Percentiles rank a stretch among this genome's conserved stretches.
phyloP scores from a whole-genome alignment of 1,140 invertebrate genomes.

The Apis florea region DNA sequence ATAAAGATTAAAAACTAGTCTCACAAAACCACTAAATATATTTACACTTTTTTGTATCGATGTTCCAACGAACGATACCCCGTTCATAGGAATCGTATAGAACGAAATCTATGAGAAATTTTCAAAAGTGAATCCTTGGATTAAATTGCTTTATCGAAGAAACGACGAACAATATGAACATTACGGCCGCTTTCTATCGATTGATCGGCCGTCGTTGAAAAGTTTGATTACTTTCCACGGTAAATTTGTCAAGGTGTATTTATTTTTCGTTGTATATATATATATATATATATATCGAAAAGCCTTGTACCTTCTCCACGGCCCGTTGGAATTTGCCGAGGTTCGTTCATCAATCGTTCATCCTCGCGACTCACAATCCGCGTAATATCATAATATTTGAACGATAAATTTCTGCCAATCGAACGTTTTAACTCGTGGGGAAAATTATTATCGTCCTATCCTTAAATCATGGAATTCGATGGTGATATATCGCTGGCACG shows the following conservation, averaged over 20 bases:
- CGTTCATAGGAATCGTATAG: too few relatives aligned
- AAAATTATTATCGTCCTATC: conserved; percentile 6
- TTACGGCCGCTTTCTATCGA: background rate
- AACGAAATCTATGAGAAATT: too few relatives aligned
- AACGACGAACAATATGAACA: background rate
- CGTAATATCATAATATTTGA: conserved; percentile 16
- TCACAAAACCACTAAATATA: too few relatives aligned
- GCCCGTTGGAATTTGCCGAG: background rate
- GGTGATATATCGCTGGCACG: too few relatives aligned
- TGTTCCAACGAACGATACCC: too few relatives aligned
- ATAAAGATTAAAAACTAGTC: too few relatives aligned
- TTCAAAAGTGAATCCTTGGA: background rate
- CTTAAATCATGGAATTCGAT: background rate
- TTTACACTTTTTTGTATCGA: too few relatives aligned
- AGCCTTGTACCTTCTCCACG: background rate
- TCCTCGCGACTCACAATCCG: background rate
- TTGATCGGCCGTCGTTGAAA: background rate
- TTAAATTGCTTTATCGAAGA: background rate
- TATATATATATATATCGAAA: too few relatives aligned
- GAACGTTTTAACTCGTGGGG: background rate
- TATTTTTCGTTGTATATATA: background rate
- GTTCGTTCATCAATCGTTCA: background rate
- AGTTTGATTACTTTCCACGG: conserved; percentile 6
- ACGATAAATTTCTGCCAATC: background rate
- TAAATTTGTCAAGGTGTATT: conserved; percentile 9